These are phyloP conservation scores for Puffinus mauretanicus DNA, from an alignment of 2,113 vertebrate genomes.

Conservation along the genomic window DNA sequence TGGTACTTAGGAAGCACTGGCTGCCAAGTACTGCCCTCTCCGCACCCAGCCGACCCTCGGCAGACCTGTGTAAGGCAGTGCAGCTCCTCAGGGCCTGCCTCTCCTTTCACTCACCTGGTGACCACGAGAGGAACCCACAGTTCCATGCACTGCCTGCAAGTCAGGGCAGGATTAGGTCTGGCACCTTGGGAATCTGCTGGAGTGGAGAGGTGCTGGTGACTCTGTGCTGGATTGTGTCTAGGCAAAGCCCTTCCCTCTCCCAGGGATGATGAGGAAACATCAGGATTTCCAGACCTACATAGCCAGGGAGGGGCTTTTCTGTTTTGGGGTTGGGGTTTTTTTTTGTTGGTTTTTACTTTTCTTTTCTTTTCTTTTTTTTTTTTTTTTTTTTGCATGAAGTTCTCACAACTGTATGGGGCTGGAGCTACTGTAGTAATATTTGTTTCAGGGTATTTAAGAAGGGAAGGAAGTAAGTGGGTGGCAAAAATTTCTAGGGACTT, in stretches of 20 bases:
- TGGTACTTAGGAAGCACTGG: accelerated
- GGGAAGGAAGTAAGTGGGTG: neutral
- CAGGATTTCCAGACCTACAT: accelerated
- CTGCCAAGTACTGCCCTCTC: neutral
- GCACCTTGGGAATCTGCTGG: neutral
- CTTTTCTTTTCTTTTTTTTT: neutral
- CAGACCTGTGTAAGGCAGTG: neutral
- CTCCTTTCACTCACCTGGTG: neutral
- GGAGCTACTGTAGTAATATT: neutral
- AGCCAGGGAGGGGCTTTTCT: neutral
- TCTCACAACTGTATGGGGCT: neutral
- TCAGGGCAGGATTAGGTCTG: neutral
- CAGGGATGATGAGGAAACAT: neutral
- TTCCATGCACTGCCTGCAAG: neutral
- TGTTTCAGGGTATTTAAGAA: neutral
- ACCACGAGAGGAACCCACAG: neutral
- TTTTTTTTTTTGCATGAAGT: neutral
- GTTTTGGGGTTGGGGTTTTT: neutral
- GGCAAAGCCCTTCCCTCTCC: neutral
- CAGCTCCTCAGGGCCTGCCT: neutral
- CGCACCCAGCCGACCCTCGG: accelerated
- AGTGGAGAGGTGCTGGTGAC: neutral
- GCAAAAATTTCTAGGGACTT: neutral
- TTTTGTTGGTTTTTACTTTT: neutral
- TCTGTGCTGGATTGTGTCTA: neutral